A percentile compares a stretch with the other conserved stretches of the same genome.
Evolutionary conservation across 53 echinoderm and acorn worm genomes (phyloP).

Genomic region (Arbacia lixula): DNA sequence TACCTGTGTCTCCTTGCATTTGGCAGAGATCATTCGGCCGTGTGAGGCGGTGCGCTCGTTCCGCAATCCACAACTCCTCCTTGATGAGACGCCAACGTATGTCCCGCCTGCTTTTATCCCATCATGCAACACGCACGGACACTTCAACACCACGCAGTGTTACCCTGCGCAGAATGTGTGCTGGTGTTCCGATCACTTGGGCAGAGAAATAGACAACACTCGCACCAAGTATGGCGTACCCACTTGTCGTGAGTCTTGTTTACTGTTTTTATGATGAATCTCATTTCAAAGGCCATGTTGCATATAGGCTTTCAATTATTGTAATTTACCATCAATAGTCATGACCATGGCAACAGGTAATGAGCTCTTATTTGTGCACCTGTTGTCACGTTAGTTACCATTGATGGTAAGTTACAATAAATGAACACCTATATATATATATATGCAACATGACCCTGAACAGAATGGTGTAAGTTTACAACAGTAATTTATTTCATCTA

Average conservation of each 20-base stretch:
- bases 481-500: too few species aligned
- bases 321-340: too few species aligned
- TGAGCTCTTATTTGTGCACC: too few species aligned
- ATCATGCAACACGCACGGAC: slow-evolving; percentile 43
- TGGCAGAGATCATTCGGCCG: slow-evolving; percentile 35
- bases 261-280: background rate
- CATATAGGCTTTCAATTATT: too few species aligned
- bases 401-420: too few species aligned
- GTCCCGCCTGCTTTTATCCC: slow-evolving; percentile 24
- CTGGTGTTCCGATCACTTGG: slow-evolving; percentile 65
- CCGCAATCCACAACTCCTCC: background rate
- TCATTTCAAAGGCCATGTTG: too few species aligned
- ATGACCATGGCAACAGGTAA: too few species aligned
- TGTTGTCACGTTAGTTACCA: too few species aligned
- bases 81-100: slow-evolving; percentile 1
- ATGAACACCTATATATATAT: too few species aligned
- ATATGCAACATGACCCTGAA: too few species aligned
- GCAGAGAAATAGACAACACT: slow-evolving; percentile 41
- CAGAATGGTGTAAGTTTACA: too few species aligned
- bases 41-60: slow-evolving; percentile 20
- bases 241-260: slow-evolving; percentile 40
- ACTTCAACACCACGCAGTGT: slow-evolving; percentile 68
- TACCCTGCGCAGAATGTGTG: slow-evolving; percentile 49
- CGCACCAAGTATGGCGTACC: slow-evolving; percentile 42
- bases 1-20: too few species aligned